Conservation (phyloP, 1,140 invertebrate species). For the Odontomachus brunneus region DNA sequence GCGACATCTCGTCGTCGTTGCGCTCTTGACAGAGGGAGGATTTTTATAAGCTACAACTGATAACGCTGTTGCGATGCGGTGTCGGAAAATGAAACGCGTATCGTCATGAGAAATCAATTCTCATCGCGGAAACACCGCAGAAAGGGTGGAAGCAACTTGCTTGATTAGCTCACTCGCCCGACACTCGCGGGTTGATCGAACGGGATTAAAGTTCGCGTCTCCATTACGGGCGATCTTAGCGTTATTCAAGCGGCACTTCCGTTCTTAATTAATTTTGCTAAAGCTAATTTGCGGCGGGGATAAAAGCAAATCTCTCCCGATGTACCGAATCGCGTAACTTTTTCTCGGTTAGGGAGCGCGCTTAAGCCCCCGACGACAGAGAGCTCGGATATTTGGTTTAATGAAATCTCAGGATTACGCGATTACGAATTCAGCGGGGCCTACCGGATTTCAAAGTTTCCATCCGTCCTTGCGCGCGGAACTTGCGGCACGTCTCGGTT, state of each 20-base stretch:
- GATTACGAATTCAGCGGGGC: constrained; percentile 68
- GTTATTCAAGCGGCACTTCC: constrained; percentile 59
- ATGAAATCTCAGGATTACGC: constrained; percentile 72
- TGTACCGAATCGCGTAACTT: constrained; percentile 76
- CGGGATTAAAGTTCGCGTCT: constrained; percentile 77
- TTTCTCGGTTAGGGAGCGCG: constrained; percentile 64
- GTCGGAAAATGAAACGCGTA: not conserved
- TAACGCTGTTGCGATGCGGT: constrained; percentile 19
- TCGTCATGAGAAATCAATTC: constrained; percentile 44
- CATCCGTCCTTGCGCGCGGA: constrained; percentile 65
- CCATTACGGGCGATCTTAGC: constrained; percentile 74
- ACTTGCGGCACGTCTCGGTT: constrained; percentile 57
- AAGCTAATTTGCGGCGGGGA: constrained; percentile 80
- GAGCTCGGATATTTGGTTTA: constrained; percentile 72
- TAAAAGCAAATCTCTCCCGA: constrained; percentile 69
- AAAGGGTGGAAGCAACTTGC: constrained; percentile 18
- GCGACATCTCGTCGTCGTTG: not conserved
- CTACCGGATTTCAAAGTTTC: constrained; percentile 78
- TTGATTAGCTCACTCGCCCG: constrained; percentile 38
- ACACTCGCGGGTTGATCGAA: constrained; percentile 71
- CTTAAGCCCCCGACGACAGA: constrained; percentile 74
- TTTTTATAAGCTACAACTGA: constrained; percentile 28
- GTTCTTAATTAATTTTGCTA: constrained; percentile 82
- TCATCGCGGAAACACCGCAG: not conserved
- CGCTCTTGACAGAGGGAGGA: not conserved